Conservation (phyloP, 2,888 invertebrate genomes). For the Erpobdella octoculata region DNA sequence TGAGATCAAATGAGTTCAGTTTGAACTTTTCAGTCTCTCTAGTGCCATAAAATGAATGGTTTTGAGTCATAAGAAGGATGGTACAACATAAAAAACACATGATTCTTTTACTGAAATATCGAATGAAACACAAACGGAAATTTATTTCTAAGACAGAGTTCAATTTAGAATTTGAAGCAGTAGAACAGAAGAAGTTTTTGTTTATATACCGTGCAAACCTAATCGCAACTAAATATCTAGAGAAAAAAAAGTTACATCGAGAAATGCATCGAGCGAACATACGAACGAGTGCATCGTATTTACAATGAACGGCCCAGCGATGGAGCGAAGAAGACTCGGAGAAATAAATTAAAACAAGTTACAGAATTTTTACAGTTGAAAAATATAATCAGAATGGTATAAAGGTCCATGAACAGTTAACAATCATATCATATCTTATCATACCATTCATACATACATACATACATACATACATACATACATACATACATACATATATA, state of each 20-base stretch:
- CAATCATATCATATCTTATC: conserved; percentile 6
- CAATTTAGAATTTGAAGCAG: too few species aligned
- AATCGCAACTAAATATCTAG: conserved; percentile 8
- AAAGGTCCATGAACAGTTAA: conserved; percentile 2
- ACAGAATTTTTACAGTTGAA: neutral
- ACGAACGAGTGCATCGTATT: too few species aligned
- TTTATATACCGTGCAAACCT: neutral
- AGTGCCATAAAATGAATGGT: too few species aligned
- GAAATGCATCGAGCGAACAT: neutral
- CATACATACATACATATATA: conserved; percentile 24
- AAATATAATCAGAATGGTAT: neutral
- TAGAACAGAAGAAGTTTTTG: too few species aligned
- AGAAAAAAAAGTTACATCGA: conserved; percentile 9
- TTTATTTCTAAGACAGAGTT: too few species aligned
- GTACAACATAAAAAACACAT: too few species aligned
- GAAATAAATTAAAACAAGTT: conserved; percentile 6
- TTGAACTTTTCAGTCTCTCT: too few species aligned
- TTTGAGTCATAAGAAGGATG: too few species aligned
- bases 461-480: conserved; percentile 27
- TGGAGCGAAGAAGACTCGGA: neutral
- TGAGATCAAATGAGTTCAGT: conserved; percentile 11
- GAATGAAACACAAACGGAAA: too few species aligned
- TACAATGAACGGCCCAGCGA: too few species aligned
- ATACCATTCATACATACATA: conserved; percentile 27
- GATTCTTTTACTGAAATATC: too few species aligned